A percentile compares a stretch with the other conserved stretches of the same genome.
These are phyloP conservation scores for Drosophila sturtevanti DNA, from an alignment of 1,140 invertebrate species.

Conservation along the genomic window DNA sequence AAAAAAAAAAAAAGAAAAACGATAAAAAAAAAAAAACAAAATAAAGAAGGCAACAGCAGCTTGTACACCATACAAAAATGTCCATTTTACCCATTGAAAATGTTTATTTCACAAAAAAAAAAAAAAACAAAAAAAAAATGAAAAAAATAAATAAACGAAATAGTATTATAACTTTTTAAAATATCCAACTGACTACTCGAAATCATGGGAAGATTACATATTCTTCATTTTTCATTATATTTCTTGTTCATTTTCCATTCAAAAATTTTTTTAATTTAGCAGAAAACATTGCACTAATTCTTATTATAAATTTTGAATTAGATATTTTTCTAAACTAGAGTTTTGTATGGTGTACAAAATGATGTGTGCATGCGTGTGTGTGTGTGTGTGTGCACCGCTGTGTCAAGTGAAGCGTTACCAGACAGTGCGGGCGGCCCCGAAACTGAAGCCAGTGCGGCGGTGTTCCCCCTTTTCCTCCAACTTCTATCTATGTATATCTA, in stretches of 20 bases:
- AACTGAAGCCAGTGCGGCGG: slow-evolving; percentile 3
- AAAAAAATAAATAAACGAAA: too few species aligned
- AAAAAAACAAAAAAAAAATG: too few species aligned
- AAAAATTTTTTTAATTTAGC: too few species aligned
- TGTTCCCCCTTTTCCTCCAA: not conserved
- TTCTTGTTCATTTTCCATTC: too few species aligned
- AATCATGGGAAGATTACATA: too few species aligned
- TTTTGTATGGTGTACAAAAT: slow-evolving; percentile 27
- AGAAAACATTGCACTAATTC: too few species aligned
- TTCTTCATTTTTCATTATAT: too few species aligned
- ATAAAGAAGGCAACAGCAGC: slow-evolving; percentile 14
- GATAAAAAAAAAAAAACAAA: slow-evolving; percentile 8
- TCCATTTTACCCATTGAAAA: not conserved
- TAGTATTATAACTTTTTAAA: too few species aligned
- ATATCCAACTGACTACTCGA: too few species aligned
- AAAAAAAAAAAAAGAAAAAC: slow-evolving; percentile 12
- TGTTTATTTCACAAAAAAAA: not conserved
- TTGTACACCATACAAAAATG: slow-evolving; percentile 36
- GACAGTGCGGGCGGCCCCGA: slow-evolving; percentile 1
- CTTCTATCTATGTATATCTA: too few species aligned
- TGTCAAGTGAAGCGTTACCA: slow-evolving; percentile 49
- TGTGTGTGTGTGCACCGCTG: slow-evolving; percentile 3
- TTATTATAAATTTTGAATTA: too few species aligned
- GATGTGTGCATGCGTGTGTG: slow-evolving; percentile 12
- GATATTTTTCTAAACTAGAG: not conserved